phyloP scores from a whole-genome alignment of 2,113 vertebrate genomes.

The Corvus cornix region DNA sequence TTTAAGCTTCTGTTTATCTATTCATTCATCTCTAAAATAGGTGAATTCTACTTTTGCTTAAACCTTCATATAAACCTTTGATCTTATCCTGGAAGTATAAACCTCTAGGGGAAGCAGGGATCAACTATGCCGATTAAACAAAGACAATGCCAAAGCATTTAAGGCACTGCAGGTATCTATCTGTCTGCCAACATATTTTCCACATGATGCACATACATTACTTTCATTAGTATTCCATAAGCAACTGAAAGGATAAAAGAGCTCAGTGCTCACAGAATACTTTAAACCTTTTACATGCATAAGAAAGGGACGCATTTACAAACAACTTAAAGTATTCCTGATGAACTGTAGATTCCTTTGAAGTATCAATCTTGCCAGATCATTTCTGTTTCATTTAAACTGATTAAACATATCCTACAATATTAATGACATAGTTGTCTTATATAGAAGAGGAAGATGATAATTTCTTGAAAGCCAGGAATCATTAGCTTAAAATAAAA shows the following conservation, averaged over 20 bases:
- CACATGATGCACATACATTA: conserved; percentile 38
- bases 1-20: conserved; percentile 48
- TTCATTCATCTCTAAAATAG: conserved; percentile 22
- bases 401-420: neutral
- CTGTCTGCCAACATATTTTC: conserved; percentile 56
- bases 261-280: neutral
- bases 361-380: neutral
- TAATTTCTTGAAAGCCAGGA: neutral
- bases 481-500: neutral
- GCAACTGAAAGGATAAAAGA: conserved; percentile 3
- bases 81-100: conserved; percentile 42
- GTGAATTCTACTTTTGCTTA: conserved; percentile 29
- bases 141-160: conserved; percentile 39
- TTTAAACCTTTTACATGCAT: neutral
- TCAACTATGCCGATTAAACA: neutral
- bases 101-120: conserved; percentile 17
- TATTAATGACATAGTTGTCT: neutral
- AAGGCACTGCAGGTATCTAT: conserved; percentile 54
- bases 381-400: neutral
- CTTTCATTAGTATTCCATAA: conserved; percentile 42
- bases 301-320: conserved; percentile 23
- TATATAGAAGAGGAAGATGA: neutral
- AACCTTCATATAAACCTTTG: conserved; percentile 50
- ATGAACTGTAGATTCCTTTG: neutral
- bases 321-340: conserved; percentile 9